phyloP scores from a whole-genome alignment of 2,797 vertebrate species.

The Geotrypetes seraphini region DNA sequence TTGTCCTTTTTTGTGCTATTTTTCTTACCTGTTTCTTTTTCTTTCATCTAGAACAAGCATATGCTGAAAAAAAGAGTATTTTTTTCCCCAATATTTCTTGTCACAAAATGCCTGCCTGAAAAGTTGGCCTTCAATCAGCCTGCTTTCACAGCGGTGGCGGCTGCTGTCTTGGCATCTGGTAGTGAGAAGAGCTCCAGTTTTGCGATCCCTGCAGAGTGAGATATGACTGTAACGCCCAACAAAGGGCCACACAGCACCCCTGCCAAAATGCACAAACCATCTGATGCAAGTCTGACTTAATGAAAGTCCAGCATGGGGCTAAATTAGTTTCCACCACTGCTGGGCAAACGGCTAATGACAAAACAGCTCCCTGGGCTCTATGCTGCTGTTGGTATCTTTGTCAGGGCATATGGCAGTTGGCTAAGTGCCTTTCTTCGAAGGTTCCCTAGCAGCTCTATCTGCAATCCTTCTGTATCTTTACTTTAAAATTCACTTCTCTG shows the following conservation, averaged over 20 bases:
- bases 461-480: conserved; percentile 2
- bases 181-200: conserved; percentile 36
- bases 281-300: conserved; percentile 97
- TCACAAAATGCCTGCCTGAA: conserved; percentile 45
- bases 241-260: conserved; percentile 52
- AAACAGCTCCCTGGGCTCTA: conserved; percentile 79
- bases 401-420: conserved; percentile 88
- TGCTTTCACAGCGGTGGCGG: conserved; percentile 16
- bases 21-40: conserved; percentile 4
- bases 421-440: conserved; percentile 58
- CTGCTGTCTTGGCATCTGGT: conserved; percentile 77
- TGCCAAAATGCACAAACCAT: conserved; percentile 80
- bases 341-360: conserved; percentile 92
- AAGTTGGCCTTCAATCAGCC: conserved; percentile 60
- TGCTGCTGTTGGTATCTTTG: conserved; percentile 72
- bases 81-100: conserved; percentile 36
- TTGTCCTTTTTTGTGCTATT: neutral
- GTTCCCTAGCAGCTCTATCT: conserved; percentile 19
- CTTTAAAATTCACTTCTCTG: conserved; percentile 1
- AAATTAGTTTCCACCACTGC: conserved; percentile 95
- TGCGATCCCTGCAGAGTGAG: conserved; percentile 54
- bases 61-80: conserved; percentile 1
- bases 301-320: conserved; percentile 99
- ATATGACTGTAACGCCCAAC: conserved; percentile 60
- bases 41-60: neutral